A percentile compares a stretch with the other conserved stretches of the same genome.
phyloP scores from a whole-genome alignment of 2,113 vertebrate species.

The Pica pica region DNA sequence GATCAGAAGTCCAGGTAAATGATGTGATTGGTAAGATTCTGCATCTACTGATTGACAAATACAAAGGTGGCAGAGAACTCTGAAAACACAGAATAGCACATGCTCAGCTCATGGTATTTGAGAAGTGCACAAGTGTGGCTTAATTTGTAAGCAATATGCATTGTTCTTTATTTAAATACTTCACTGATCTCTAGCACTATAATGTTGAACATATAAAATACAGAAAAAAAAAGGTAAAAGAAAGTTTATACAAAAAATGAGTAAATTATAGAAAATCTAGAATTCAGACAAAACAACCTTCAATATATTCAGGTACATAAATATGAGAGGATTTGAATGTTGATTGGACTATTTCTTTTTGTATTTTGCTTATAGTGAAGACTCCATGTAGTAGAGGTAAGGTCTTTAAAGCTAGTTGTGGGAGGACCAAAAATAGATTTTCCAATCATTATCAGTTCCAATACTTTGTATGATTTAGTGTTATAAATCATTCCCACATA shows the following conservation, averaged over 20 bases:
- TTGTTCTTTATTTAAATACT: neutral
- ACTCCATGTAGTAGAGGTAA: neutral
- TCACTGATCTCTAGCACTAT: neutral
- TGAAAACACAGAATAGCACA: neutral
- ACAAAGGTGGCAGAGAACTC: neutral
- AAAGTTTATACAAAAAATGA: fast-evolving
- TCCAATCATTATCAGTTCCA: neutral
- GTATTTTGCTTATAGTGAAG: neutral
- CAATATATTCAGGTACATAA: neutral
- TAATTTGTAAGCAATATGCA: neutral
- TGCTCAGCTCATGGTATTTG: neutral
- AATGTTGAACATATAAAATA: neutral
- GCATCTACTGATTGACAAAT: neutral
- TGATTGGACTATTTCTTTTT: neutral
- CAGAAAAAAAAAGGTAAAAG: neutral
- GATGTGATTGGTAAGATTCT: neutral
- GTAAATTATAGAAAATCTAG: neutral
- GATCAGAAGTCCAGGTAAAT: neutral
- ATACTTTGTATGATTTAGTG: neutral
- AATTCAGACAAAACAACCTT: neutral
- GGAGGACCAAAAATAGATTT: neutral
- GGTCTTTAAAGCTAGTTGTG: neutral
- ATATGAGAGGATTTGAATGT: neutral
- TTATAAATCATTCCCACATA: neutral
- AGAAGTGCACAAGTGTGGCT: neutral